Evolutionary conservation across 2,797 vertebrate species (phyloP).

Genomic region (Aviceda cuculoides): DNA sequence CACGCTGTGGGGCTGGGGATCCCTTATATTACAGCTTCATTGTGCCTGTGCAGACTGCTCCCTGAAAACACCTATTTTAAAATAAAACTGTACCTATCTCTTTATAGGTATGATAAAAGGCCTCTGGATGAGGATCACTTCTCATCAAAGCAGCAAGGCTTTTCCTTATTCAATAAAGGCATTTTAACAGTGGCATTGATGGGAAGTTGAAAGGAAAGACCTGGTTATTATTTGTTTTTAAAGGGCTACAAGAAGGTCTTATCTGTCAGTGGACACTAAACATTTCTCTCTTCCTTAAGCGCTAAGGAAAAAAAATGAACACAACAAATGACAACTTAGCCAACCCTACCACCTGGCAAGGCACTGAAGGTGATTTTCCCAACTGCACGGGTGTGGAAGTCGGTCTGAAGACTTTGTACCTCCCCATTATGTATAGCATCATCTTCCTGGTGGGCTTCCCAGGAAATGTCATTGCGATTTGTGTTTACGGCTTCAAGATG

Average conservation of each 20-base stretch:
- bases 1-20: neutral
- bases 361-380: neutral
- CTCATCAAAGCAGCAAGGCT: neutral
- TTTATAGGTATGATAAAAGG: neutral
- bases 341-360: neutral
- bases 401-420: neutral
- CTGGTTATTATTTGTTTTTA: neutral
- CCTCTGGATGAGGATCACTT: neutral
- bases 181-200: neutral
- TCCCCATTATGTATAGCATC: constrained; percentile 41
- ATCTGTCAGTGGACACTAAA: neutral
- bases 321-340: neutral
- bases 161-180: neutral
- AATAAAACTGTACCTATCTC: neutral
- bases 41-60: neutral
- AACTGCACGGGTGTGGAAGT: constrained; percentile 29
- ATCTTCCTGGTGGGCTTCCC: constrained; percentile 64
- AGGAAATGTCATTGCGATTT: constrained; percentile 70
- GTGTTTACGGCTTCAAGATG: constrained; percentile 76
- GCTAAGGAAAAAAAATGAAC: constrained; percentile 29
- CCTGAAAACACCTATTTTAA: neutral
- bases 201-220: neutral
- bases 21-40: neutral
- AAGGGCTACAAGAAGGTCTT: neutral
- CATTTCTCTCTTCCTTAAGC: neutral